Evolutionary conservation across 35 echinoderm and acorn worm genomes (phyloP), one percentile per base, ranked within the genome.

Genomic region (Ophioderma brevispina): DNA sequence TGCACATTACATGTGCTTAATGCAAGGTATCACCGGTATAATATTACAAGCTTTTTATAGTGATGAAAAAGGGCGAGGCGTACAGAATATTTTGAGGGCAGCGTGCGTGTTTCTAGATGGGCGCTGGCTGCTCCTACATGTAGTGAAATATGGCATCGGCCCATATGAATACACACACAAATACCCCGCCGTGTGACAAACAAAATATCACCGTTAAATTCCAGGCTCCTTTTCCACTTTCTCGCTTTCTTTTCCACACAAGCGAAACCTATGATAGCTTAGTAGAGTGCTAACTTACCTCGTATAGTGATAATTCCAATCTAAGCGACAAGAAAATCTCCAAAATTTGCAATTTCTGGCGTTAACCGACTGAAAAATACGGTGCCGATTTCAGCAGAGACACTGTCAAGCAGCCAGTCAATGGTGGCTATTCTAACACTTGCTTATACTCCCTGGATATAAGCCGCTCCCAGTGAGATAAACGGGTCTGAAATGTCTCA

Each of bases 401-500:
- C 59, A 70, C 59, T 70, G 59, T 70, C 59, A 70, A 70, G 28
- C 59, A 70, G 59, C 59, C 59, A 70, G 59, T 70, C 59, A 70
- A 70, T 70, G 59, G 59, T 70, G 59, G 59, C 59, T 70, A 70
- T 70, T 70, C 23, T 70, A 70, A 70, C 59, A 70, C 59, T 70
- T 70, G 59, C 1, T 70, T 3, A 25, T 30, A 70, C 59, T 70
- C 59, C 59, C 59, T 70, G 10, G 5, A 30, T 70, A 4, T 70
- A 2, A 30, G 59, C 59, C 59, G 59, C 59, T 70, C 59, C 59
- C 59, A 70, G 10, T 21, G 6, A 70, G 59, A 70, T 25, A 25
- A 17, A 46, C n/a, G 59, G 3, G 59, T 30, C n/a, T 70, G 59
- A 70, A 70, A 70, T 70, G n/a, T 70, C 59, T 70, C 59, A 70